These are phyloP conservation scores for Australoheros facetus DNA, from an alignment of 2,797 vertebrate genomes.

Conservation along the genomic window DNA sequence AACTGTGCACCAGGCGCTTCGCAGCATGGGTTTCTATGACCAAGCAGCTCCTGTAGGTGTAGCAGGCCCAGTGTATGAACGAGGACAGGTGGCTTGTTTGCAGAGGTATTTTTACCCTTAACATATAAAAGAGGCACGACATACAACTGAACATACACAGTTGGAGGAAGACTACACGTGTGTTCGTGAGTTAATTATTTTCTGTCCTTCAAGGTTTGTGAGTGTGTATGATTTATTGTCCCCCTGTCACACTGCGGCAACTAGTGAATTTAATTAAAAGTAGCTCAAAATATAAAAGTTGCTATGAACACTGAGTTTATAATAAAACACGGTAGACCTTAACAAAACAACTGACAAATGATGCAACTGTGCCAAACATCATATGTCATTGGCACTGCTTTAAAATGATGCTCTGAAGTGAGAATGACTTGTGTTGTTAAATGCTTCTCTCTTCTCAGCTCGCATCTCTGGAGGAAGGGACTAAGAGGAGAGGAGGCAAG, in stretches of 20 bases:
- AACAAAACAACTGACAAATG: background rate
- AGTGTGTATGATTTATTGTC: background rate
- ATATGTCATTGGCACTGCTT: background rate
- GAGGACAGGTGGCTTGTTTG: background rate
- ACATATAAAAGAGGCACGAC: no score
- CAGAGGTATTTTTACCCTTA: background rate
- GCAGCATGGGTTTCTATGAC: background rate
- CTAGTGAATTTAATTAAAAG: slow-evolving; percentile 2
- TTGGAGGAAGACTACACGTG: background rate
- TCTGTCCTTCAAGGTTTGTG: background rate
- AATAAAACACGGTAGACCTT: background rate
- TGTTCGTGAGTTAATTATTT: background rate
- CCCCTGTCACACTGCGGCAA: background rate
- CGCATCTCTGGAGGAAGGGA: background rate
- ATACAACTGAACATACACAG: no score
- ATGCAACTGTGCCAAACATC: background rate
- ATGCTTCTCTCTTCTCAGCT: background rate
- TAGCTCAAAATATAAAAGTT: background rate
- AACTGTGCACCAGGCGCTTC: background rate
- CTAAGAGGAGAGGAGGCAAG: background rate
- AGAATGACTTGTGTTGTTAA: background rate
- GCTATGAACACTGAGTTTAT: background rate
- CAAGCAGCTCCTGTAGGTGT: background rate
- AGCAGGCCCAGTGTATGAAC: background rate
- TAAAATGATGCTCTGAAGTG: background rate